Base-by-base conservation (phyloP, 2,113 vertebrate genomes). In the Merops nubicus region DNA sequence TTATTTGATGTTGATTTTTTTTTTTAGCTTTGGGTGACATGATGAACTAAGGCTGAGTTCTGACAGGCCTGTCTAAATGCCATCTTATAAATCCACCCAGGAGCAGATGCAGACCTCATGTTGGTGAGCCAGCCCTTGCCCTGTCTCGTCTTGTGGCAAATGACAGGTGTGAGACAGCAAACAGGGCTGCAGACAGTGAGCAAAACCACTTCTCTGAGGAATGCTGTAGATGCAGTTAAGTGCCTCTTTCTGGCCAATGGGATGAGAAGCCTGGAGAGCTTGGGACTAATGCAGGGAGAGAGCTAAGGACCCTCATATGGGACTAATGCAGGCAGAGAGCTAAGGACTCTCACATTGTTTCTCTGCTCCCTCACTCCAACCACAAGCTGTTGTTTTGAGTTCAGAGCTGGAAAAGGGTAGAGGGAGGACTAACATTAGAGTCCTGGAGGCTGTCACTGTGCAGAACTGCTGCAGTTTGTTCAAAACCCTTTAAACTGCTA, bases 371-470 rank as follows among this genome's bases (percentile, higher is more conserved):
- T 65, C 13, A 15, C 9, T 75, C 47, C 11, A 63, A 3, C 29
- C 0, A 0, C 9, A 47, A 79, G 40, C 12, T 56, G 18, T 18
- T n/a, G 9, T 12, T 81, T 38, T 51, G 36, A 47, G 9, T 28
- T 40, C 43, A 29, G 43, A 42, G 23, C 12, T 47, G 48, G 48
- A 76, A 76, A 54, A 76, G 8, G 1, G 2, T 18, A 40, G 26
- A 72, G 17, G 6, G 33, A 68, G 20, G 19, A 33, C 23, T 62
- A 73, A 47, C 11, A 5, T 6, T 36, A 8, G 9, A 72, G 13
- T 34, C 15, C 33, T 56, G 40, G 23, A 47, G 15, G 8, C 22
- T 69, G 8, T 51, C 0, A 0, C 36, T 22, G 1, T 12, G n/a
- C n/a, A 56, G 64, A 74, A 43, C 23, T 19, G 23, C 8, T 78